Evolutionary conservation across 2,113 vertebrate genomes (phyloP).

Genomic region (Lepidothrix coronata): DNA sequence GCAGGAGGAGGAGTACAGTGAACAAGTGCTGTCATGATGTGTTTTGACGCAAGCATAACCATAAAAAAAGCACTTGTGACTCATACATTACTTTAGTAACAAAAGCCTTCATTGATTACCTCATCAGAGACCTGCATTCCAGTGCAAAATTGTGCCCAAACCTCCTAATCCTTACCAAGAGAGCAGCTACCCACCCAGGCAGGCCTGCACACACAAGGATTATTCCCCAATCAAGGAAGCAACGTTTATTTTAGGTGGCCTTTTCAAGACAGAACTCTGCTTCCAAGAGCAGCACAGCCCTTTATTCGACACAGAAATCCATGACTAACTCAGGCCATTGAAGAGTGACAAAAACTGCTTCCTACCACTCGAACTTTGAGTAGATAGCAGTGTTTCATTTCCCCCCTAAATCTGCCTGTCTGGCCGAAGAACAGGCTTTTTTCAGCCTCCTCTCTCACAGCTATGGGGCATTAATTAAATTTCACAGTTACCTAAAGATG

Average conservation of each 20-base stretch:
- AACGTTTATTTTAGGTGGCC: neutral
- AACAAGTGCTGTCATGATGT: constrained; percentile 32
- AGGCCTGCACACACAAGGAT: neutral
- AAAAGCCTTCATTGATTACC: constrained; percentile 29
- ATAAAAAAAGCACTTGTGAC: constrained; percentile 35
- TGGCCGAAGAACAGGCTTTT: neutral
- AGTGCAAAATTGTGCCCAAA: neutral
- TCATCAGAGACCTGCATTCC: neutral
- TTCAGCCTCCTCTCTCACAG: neutral
- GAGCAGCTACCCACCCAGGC: neutral
- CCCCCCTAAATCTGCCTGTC: neutral
- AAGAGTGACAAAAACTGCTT: constrained; percentile 38
- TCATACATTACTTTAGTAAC: constrained; percentile 16
- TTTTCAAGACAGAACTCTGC: constrained; percentile 24
- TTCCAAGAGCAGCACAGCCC: constrained; percentile 1
- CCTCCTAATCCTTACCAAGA: neutral
- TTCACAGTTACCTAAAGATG: neutral
- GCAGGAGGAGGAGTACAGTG: constrained; percentile 2
- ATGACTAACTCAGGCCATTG: constrained; percentile 44
- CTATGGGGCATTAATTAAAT: neutral
- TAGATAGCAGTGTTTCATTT: neutral
- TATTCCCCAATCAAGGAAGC: neutral
- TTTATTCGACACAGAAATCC: constrained; percentile 28
- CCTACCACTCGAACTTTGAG: constrained; percentile 12
- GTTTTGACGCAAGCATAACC: constrained; percentile 27